Evolutionary conservation across 1,140 invertebrate genomes (phyloP).

Genomic region (Monomorium pharaonis): DNA sequence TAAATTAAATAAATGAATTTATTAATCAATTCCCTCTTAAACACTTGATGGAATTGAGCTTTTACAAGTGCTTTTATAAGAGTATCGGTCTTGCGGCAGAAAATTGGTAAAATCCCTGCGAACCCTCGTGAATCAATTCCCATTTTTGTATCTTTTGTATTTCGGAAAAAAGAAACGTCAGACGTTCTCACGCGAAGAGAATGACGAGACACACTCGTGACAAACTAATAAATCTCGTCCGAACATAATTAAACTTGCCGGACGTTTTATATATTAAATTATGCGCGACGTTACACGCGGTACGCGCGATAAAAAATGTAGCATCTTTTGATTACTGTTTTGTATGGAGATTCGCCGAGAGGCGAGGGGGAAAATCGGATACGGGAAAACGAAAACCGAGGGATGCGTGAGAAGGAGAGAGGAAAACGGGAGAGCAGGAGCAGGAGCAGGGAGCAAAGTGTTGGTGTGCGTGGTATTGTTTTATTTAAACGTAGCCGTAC

Average conservation of each 20-base stretch:
- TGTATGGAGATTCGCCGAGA: constrained; percentile 16
- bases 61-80: neutral
- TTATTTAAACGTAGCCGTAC: constrained; percentile 58
- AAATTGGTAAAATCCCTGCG: neutral
- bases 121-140: neutral
- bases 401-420: neutral
- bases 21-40: constrained; percentile 13
- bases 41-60: neutral
- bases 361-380: neutral
- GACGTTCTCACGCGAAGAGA: neutral
- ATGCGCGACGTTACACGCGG: constrained; percentile 13
- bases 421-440: too few species aligned
- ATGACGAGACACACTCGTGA: constrained; percentile 21
- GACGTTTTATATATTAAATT: constrained; percentile 46
- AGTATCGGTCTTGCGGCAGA: neutral
- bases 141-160: neutral
- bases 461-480: constrained; percentile 57
- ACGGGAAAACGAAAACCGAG: neutral
- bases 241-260: constrained; percentile 42
- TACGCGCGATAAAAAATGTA: constrained; percentile 39
- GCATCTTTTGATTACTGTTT: constrained; percentile 53
- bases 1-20: neutral
- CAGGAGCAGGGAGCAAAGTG: neutral
- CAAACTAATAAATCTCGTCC: constrained; percentile 47
- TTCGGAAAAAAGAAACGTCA: neutral